Base-by-base conservation (phyloP, 92 coral and sea anemone species). In the Porites divaricata region DNA sequence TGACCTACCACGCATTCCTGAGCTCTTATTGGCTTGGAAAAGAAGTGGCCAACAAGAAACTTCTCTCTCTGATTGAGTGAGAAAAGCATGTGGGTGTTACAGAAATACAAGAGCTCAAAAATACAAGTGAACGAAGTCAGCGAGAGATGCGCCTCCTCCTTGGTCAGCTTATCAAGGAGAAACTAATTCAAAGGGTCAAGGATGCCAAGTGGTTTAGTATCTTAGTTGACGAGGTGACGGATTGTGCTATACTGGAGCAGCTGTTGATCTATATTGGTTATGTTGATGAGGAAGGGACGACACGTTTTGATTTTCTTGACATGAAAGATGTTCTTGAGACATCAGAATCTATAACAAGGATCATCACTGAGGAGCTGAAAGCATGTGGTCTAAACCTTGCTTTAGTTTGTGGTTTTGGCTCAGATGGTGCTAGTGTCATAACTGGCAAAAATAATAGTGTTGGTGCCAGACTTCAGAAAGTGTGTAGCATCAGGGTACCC, bases 271-370 rank as follows among this genome's bases (percentile, higher is more conserved):
- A 64, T 74, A n/a, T 67, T 80, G 86, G 77, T 10, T 87, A 80
- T 4, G 87, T 81, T 4, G 82, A 87, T 74, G 64, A 72, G n/a
- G 77, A 75, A 24, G 91, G 78, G 2, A 79, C 54, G 20, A 74
- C 88, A 64, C 81, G 67, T 22, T 81, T 88, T 81, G 87, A 81
- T 23, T 88, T 88, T 65, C 49, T 88, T 26, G 87, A 81, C 17
- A 84, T 88, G 1, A 81, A 88, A 56, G 87, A 88, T 14, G 78
- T 78, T 25, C 84, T 88, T 88, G 86, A 68, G 70, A 70, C 22
- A 61, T 82, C 86, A 67, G 78, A 69, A 35, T 35, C 45, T 21
- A 56, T 86, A 11, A 72, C 70, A 35, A 86, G 74, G 67, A 74
- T 79, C 70, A 79, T 70, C 10, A 79, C 69, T 15, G 65, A 58